Percentiles rank a stretch among this genome's conserved stretches.
Conservation (phyloP, 2,113 vertebrate species). For the Coturnix japonica region DNA sequence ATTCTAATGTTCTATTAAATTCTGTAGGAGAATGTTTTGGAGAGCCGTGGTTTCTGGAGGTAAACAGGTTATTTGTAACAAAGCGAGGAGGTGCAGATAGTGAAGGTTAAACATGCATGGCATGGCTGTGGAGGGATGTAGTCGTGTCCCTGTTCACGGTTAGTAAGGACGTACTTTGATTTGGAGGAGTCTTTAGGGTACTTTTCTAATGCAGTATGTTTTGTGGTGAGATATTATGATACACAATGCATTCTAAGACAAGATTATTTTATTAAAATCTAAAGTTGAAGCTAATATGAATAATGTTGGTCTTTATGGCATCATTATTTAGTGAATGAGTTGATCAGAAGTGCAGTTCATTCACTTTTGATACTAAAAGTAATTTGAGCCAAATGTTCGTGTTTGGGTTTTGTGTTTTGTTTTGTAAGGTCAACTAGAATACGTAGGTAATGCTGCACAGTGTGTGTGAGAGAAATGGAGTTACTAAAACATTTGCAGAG, state of each 20-base stretch:
- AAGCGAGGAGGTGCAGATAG: neutral
- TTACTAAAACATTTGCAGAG: neutral
- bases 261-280: neutral
- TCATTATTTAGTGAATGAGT: neutral
- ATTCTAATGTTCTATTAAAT: neutral
- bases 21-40: neutral
- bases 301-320: neutral
- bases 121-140: neutral
- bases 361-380: neutral
- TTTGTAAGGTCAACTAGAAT: neutral
- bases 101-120: neutral
- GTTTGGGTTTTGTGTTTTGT: neutral
- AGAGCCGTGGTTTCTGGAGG: neutral
- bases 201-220: neutral
- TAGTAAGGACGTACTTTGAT: neutral
- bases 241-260: neutral
- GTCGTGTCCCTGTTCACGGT: neutral
- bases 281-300: neutral
- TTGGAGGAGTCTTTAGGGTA: neutral
- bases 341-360: neutral
- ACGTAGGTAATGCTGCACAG: neutral
- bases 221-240: neutral
- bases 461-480: rapidly evolving
- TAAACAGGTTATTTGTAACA: neutral
- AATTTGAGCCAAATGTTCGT: neutral